Evolutionary conservation across 2,888 invertebrate species (phyloP), one percentile per base, ranked within the genome.

Genomic region (Cecidostiba fungosa): DNA sequence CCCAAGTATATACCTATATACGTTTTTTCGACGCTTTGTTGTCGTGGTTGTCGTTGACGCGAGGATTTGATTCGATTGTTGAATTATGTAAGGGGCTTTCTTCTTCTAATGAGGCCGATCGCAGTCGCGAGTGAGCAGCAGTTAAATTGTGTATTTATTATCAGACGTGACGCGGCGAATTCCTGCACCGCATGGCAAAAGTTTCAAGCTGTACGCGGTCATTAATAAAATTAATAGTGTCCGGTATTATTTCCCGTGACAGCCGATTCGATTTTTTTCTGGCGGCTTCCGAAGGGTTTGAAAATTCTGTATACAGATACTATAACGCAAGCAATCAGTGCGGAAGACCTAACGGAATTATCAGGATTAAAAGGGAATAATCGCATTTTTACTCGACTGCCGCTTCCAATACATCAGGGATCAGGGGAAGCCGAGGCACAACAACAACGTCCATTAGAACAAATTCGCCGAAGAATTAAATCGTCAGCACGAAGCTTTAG

Each of bases 401-500:
- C 32, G 8, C n/a, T 19, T 70, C 16, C 70, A 70, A 36, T n/a
- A n/a, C 43, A 23, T 23, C 8, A 72, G 39, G 19, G 23, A 36
- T 72, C 43, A 39, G 43, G 72, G 23, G 43, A n/a, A 72, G 72
- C 23, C 72, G 23, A 14, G 66, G 14, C 10, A 66, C 29, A 66
- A 10, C 66, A 66, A 66, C 66, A 36, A 76, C n/a, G 47, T 74
- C 54, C 77, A 82, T 77, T 77, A 70, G 54, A 77, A 77, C 77
- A 47, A 72, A 43, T 74, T 73, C 36, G 36, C 47, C 62, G 47
- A 84, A 77, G 73, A 84, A 79, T 84, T 84, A 79, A 84, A 84
- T 84, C 79, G 74, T 79, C 79, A 54, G 74, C 39, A 23, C 59
- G 72, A 77, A 59, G 77, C 73, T 77, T 72, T 72, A 59, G 70